Percentiles rank a stretch among this genome's conserved stretches.
Conservation (phyloP, 2,113 vertebrate genomes). For the Actinemys pallida region DNA sequence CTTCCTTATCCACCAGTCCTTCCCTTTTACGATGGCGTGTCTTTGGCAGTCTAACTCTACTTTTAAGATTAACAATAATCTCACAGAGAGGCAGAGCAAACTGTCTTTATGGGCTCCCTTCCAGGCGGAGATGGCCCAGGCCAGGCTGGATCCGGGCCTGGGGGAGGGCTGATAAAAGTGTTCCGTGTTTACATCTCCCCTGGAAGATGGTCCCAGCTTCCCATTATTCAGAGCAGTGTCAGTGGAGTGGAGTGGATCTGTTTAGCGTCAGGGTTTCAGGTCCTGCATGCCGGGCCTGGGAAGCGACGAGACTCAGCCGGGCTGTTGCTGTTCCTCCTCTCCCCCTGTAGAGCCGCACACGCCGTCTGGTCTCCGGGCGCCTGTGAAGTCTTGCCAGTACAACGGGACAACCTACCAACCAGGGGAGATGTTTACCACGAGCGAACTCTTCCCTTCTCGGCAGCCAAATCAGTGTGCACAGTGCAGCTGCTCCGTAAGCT, state of each 20-base stretch:
- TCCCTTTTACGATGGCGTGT: background rate
- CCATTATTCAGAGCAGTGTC: fast-evolving
- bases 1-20: no score
- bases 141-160: background rate
- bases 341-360: conserved; percentile 81
- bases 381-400: conserved; percentile 86
- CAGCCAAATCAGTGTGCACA: conserved; percentile 92
- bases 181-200: background rate
- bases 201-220: background rate
- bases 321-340: background rate
- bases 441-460: conserved; percentile 87
- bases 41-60: background rate
- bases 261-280: fast-evolving
- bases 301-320: fast-evolving
- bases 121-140: background rate
- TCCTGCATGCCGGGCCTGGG: background rate
- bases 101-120: background rate
- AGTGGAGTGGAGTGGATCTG: background rate
- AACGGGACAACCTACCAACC: conserved; percentile 90
- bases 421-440: conserved; percentile 90
- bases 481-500: conserved; percentile 93
- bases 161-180: background rate
- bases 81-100: background rate
- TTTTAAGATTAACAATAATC: background rate
- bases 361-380: conserved; percentile 87